phyloP scores from a whole-genome alignment of 2,113 vertebrate species.

The Sitta europaea region DNA sequence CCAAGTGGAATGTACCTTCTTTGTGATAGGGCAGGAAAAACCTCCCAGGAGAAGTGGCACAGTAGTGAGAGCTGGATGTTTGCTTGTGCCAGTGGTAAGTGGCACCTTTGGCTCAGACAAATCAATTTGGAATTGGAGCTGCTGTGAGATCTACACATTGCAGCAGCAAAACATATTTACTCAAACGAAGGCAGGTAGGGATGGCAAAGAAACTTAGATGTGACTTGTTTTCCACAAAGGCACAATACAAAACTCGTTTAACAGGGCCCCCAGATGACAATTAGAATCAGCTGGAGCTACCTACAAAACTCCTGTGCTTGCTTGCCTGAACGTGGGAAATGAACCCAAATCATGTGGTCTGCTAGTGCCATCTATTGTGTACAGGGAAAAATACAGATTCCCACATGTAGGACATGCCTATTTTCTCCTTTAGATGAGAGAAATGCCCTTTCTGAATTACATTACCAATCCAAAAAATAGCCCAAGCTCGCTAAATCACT shows the following conservation, averaged over 20 bases:
- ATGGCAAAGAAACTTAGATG: background rate
- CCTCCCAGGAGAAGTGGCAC: background rate
- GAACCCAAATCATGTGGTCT: background rate
- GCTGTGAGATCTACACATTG: background rate
- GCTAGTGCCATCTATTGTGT: slow-evolving; percentile 60
- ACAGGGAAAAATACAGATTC: background rate
- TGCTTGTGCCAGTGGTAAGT: background rate
- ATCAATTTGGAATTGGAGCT: background rate
- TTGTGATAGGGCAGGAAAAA: background rate
- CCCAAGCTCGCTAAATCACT: background rate
- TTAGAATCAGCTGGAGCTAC: slow-evolving; percentile 15
- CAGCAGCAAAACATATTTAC: background rate
- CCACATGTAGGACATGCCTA: background rate
- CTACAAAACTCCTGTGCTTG: background rate
- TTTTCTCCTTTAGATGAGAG: background rate
- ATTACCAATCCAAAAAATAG: background rate
- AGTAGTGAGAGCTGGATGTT: background rate
- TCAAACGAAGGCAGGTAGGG: background rate
- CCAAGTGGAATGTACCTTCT: background rate
- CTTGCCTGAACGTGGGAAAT: background rate
- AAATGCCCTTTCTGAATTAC: background rate
- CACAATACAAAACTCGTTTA: background rate
- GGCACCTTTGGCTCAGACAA: background rate
- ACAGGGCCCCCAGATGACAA: background rate
- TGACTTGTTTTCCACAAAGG: background rate